Evolutionary conservation across 2,113 vertebrate species (phyloP).

Genomic region (Microcebus murinus): DNA sequence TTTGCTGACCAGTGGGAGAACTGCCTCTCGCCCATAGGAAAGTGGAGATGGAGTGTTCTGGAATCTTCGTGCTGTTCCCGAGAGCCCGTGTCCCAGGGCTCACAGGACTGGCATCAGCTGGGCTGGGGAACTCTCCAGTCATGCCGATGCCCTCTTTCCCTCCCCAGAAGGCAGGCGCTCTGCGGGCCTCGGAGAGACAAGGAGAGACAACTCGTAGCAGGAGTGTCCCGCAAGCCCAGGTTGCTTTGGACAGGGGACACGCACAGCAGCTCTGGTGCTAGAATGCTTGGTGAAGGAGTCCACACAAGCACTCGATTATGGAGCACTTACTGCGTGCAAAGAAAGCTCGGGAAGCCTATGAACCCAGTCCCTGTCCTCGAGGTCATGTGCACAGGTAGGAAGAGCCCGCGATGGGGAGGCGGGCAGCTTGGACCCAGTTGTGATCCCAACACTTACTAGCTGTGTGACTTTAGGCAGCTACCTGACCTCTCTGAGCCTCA

Average conservation of each 20-base stretch:
- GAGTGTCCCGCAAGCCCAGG: not conserved
- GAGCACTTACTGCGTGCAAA: not conserved
- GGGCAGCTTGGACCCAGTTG: not conserved
- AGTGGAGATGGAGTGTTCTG: not conserved
- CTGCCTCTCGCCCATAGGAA: not conserved
- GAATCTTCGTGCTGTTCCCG: not conserved
- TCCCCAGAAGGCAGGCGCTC: not conserved
- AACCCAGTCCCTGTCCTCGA: not conserved
- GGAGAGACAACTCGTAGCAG: not conserved
- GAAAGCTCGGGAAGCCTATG: not conserved
- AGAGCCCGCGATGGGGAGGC: not conserved
- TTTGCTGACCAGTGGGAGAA: not conserved
- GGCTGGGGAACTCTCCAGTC: not conserved
- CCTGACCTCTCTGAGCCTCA: not conserved
- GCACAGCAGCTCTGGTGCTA: not conserved
- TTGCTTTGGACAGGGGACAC: rapidly evolving
- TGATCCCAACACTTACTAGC: not conserved
- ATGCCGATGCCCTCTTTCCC: not conserved
- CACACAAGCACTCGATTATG: rapidly evolving
- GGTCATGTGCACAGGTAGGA: not conserved
- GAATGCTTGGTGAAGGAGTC: not conserved
- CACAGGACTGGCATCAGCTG: rapidly evolving
- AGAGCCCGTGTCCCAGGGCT: not conserved
- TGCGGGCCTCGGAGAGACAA: not conserved
- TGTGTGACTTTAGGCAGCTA: not conserved